These are phyloP conservation scores for Ophion costatus DNA, from an alignment of 2,888 invertebrate genomes.

Conservation along the genomic window DNA sequence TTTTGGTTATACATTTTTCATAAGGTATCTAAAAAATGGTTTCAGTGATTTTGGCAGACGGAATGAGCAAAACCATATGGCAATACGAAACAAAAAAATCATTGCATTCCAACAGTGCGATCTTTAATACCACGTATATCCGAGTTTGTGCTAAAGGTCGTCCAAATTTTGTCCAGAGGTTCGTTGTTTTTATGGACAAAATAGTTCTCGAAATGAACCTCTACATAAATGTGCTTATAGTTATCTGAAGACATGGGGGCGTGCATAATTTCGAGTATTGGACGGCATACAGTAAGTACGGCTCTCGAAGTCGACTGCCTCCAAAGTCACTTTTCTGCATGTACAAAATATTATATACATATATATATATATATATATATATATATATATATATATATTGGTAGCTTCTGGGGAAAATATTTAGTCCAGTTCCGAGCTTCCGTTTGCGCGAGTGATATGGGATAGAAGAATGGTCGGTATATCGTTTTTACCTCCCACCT, in stretches of 20 bases:
- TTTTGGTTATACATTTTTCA: too few species aligned
- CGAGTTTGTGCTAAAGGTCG: too few species aligned
- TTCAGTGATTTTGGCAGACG: too few species aligned
- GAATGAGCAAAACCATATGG: too few species aligned
- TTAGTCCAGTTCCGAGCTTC: not conserved
- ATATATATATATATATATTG: not conserved
- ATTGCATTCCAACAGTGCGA: too few species aligned
- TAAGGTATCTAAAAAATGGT: too few species aligned
- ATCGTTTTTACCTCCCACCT: conserved; percentile 25
- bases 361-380: not conserved
- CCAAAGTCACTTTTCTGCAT: not conserved
- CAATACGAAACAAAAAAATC: too few species aligned
- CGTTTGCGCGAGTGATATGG: not conserved
- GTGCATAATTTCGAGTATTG: not conserved
- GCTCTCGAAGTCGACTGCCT: not conserved
- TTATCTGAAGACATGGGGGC: not conserved
- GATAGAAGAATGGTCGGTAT: not conserved
- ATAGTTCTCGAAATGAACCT: not conserved
- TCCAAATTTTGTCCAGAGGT: not conserved
- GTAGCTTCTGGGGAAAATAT: not conserved
- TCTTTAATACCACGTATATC: too few species aligned
- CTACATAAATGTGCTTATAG: too few species aligned
- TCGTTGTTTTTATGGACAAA: not conserved
- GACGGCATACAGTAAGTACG: not conserved
- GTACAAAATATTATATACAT: not conserved